phyloP scores from a whole-genome alignment of 2,113 vertebrate species.

The Dendrocopos noguchii region DNA sequence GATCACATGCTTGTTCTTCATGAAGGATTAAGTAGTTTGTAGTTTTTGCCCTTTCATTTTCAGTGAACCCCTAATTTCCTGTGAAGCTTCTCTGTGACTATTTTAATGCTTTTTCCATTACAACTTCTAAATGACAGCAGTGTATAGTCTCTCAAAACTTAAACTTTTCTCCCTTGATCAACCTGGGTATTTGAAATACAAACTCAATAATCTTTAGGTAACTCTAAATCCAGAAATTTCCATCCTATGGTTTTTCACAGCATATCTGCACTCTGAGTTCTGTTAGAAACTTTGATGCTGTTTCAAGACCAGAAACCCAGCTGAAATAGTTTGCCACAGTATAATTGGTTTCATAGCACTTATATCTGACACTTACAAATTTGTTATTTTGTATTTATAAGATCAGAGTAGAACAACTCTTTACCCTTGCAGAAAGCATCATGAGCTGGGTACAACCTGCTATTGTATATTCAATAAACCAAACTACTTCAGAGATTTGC shows the following conservation, averaged over 20 bases:
- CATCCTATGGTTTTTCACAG: neutral
- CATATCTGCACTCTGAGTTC: neutral
- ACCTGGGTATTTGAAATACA: neutral
- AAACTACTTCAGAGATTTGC: constrained; percentile 5
- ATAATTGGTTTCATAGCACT: neutral
- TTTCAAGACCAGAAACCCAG: neutral
- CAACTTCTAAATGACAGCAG: neutral
- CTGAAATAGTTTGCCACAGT: neutral
- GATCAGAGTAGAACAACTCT: neutral
- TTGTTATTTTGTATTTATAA: neutral
- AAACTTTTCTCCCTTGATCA: neutral
- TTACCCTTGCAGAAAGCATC: neutral
- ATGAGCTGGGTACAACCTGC: neutral
- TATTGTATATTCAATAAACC: neutral
- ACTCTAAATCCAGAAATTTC: neutral
- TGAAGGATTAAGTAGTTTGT: neutral
- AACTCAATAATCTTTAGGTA: neutral
- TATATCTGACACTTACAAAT: neutral
- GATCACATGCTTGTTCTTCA: neutral
- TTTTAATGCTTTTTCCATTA: neutral
- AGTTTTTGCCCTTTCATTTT: neutral
- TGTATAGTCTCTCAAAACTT: neutral
- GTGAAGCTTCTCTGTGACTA: neutral
- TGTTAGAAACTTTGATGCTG: neutral
- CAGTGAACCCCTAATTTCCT: neutral